A percentile compares a stretch with the other conserved stretches of the same genome.
These are phyloP conservation scores for Oncopeltus fasciatus DNA, from an alignment of 1,140 invertebrate genomes.

Conservation along the genomic window DNA sequence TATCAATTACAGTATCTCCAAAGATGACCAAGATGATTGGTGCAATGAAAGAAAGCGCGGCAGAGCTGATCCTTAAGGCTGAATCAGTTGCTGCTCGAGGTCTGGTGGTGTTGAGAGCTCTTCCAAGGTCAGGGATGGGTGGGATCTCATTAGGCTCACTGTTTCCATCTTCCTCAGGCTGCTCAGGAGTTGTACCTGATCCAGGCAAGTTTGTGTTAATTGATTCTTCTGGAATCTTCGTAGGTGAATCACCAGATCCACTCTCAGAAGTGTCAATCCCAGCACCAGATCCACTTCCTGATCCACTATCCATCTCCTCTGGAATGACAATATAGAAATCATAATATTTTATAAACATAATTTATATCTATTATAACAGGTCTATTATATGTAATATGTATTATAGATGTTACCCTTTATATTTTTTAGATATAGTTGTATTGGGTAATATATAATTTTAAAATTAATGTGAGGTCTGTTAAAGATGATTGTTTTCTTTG, in stretches of 20 bases:
- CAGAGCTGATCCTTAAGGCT: slow-evolving; percentile 29
- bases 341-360: no score
- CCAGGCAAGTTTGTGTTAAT: slow-evolving; percentile 18
- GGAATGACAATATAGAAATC: slow-evolving; percentile 20
- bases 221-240: slow-evolving; percentile 24
- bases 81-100: background rate
- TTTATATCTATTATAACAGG: no score
- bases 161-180: slow-evolving; percentile 17
- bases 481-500: no score
- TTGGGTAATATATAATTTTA: background rate
- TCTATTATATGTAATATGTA: no score
- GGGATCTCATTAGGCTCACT: slow-evolving; percentile 21
- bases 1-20: slow-evolving; percentile 60
- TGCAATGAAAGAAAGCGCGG: slow-evolving; percentile 55
- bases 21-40: slow-evolving; percentile 72
- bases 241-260: slow-evolving; percentile 33
- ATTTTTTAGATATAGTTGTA: background rate
- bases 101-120: slow-evolving; percentile 12
- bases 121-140: slow-evolving; percentile 11
- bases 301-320: slow-evolving; percentile 40
- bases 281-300: slow-evolving; percentile 43
- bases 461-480: background rate
- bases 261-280: slow-evolving; percentile 34
- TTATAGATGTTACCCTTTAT: background rate
- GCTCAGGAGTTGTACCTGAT: slow-evolving; percentile 9